Evolutionary conservation across 2,797 vertebrate genomes (phyloP), one percentile per base, ranked within the genome.

Genomic region (Helicolenus hilgendorfi): DNA sequence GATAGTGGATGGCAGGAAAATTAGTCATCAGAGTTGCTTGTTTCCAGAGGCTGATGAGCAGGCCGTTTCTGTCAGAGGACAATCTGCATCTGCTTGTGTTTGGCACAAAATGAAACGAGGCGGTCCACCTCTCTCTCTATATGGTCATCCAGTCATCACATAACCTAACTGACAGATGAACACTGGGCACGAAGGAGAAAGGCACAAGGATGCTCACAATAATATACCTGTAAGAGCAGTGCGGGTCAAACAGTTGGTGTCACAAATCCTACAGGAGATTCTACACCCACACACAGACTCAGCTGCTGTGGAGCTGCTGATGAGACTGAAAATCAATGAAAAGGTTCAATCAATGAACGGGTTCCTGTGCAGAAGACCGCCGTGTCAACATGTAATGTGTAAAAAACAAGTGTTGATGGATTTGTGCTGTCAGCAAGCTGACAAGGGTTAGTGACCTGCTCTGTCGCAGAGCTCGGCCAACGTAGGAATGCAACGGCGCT

Each of bases 41-140:
- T 91, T 84, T 85, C 87, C 79, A 79, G 91, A 79, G 90, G 89
- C 85, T 79, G 86, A 89, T 83, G 85, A 90, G 78, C 77, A 87
- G 80, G 70, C 62, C 9, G 56, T 55, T 81, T 86, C 85, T 78
- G 78, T 92, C 83, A 85, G 56, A 87, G 81, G 78, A 85, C 68
- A 38, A 82, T 79, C 80, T 75, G 29, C 75, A 68, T 82, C 64
- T 77, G 31, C 68, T 78, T 4, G 31, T 59, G 76, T 83, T 86
- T 76, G 77, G 53, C 83, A 72, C 75, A 85, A 88, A 89, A 78
- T 68, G 84, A 88, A 75, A 89, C 38, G 60, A 68, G 72, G 70
- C 18, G 3, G 59, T 29, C 20, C 24, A 22, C 56, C 56, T 79
- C 77, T 77, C 72, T 67, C 68, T 83, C 59, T 80, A 64, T 49